These are phyloP conservation scores for Punctoribates punctum DNA, from an alignment of 2,888 invertebrate species.

Conservation along the genomic window DNA sequence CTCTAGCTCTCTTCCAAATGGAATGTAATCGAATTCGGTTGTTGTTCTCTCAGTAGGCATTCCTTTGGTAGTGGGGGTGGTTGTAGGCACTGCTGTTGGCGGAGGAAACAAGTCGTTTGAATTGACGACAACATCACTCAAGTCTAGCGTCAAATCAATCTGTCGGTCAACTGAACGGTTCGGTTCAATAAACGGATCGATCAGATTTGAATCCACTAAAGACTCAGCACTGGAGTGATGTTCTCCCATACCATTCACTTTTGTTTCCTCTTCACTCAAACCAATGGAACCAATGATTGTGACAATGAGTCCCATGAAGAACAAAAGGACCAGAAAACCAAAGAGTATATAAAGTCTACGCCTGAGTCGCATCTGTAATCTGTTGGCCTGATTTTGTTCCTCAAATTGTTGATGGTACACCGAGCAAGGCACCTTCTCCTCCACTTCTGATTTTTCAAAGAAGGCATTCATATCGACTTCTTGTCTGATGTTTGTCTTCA, in stretches of 20 bases:
- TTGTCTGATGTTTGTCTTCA: neutral
- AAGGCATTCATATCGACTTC: conserved; percentile 5
- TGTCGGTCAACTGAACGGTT: too few species aligned
- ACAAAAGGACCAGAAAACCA: neutral
- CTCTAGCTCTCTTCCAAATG: neutral
- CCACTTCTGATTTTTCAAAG: neutral
- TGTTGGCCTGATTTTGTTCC: neutral
- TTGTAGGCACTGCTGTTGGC: too few species aligned
- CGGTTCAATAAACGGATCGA: too few species aligned
- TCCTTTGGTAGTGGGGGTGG: too few species aligned
- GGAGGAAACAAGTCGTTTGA: too few species aligned
- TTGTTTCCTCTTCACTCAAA: neutral
- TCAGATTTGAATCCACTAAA: too few species aligned
- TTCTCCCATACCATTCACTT: too few species aligned
- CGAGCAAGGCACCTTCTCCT: neutral
- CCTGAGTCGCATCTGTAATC: neutral
- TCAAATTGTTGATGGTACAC: neutral
- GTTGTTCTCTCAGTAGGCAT: neutral
- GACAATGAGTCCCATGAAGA: neutral
- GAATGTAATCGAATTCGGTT: neutral
- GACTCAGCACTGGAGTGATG: too few species aligned
- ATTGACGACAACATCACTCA: too few species aligned
- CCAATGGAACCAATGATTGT: neutral
- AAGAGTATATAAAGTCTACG: neutral
- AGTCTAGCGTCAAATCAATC: too few species aligned